Conservation (phyloP, 2,888 invertebrate species). For the Calliopum simillimum region DNA sequence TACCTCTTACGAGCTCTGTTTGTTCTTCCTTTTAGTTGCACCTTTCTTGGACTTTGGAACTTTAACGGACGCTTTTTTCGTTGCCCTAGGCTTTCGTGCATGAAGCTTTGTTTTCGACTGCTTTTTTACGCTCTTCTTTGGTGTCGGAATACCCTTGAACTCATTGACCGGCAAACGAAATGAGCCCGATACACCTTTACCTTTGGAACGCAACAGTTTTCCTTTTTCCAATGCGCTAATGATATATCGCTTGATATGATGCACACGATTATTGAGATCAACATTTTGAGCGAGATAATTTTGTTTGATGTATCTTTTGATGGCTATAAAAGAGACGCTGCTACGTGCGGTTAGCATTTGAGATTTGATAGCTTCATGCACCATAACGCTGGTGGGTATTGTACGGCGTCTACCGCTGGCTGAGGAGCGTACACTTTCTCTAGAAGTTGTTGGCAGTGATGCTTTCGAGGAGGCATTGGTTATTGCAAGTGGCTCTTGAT, state of each 20-base stretch:
- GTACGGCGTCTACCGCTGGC: neutral
- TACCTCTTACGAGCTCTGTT: no score
- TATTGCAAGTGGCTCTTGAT: no score
- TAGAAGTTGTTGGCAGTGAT: neutral
- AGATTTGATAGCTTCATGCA: slow-evolving; percentile 39
- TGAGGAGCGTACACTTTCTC: neutral
- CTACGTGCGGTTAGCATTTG: slow-evolving; percentile 32
- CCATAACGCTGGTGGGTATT: slow-evolving; percentile 40
- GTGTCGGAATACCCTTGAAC: no score
- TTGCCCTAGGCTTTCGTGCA: neutral
- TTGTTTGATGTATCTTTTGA: slow-evolving; percentile 41
- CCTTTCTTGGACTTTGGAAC: neutral
- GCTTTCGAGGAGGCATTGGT: no score
- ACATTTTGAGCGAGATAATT: slow-evolving; percentile 25
- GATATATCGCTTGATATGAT: slow-evolving; percentile 41
- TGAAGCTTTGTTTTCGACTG: neutral
- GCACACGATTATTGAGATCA: slow-evolving; percentile 30
- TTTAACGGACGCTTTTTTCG: neutral
- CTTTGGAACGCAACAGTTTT: slow-evolving; percentile 39
- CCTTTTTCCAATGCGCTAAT: slow-evolving; percentile 37
- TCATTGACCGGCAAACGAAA: slow-evolving; percentile 38
- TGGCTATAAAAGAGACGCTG: slow-evolving; percentile 39
- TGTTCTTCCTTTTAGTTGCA: slow-evolving; percentile 11
- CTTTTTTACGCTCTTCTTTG: slow-evolving; percentile 1
- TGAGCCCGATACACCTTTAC: slow-evolving; percentile 42